Base-by-base conservation (phyloP, 2,888 invertebrate species). In the Eupithecia abbreviata region DNA sequence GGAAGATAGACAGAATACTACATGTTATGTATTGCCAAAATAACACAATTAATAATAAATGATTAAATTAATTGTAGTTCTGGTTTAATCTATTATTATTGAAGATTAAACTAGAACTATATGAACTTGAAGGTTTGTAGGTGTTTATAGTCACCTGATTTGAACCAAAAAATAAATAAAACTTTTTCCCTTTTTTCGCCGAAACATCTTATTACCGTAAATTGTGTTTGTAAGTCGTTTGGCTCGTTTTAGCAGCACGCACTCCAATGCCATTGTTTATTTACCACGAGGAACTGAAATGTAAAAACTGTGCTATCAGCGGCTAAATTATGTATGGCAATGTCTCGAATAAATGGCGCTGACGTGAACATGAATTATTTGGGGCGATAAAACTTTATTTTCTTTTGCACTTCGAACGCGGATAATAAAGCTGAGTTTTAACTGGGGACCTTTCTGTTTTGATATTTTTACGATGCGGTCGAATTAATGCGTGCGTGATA, bases 261-360 rank as follows among this genome's bases (percentile, higher is more conserved):
- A 75, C 73, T 76, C 78, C 68, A 67, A 74, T 74, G 68, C 72
- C 75, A 77, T 84, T 83, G 81, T 83, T 85, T 82, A 82, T 83
- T 82, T 84, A 82, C 80, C 78, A 76, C 76, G 74, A 72, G 74
- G 79, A 79, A 76, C 77, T 79, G 79, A 84, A 83, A 85, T 84
- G 81, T 82, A 82, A 83, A 82, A 84, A 83, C 82, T 77, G 66
- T 82, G 83, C 83, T 84, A 80, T 79, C 83, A 82, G 81, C 75
- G 73, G 74, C 75, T 83, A 80, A 79, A 82, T 84, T 82, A 83
- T 83, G 79, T 82, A 81, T 76, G 81, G 76, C 69, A 78, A 76
- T 80, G 80, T 82, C 81, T 80, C 77, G 77, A 73, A 80, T 76
- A 79, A 77, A 69, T 76, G 65, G 80, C 79, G 81, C 76, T 82